phyloP scores from a whole-genome alignment of 2,113 vertebrate genomes.

The Nettapus auritus region DNA sequence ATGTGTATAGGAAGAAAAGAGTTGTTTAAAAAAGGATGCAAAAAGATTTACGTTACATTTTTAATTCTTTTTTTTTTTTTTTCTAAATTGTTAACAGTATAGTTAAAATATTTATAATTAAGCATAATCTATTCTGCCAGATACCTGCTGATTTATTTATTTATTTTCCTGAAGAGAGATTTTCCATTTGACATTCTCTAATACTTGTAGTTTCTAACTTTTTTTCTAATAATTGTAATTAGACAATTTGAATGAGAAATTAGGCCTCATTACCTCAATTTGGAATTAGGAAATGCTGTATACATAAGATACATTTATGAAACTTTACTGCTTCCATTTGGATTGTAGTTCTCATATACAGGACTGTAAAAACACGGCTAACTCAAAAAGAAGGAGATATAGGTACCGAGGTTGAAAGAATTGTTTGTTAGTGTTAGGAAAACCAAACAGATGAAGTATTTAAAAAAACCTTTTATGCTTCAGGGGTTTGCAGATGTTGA shows the following conservation, averaged over 20 bases:
- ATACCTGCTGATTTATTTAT: not conserved
- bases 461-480: not conserved
- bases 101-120: not conserved
- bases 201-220: not conserved
- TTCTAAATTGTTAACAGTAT: not conserved
- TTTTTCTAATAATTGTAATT: not conserved
- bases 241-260: not conserved
- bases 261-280: not conserved
- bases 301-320: fast-evolving
- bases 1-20: not conserved
- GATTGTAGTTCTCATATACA: not conserved
- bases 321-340: not conserved
- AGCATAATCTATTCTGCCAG: not conserved
- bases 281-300: not conserved
- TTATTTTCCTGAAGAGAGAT: not conserved
- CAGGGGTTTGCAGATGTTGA: not conserved
- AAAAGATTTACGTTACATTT: not conserved
- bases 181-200: not conserved
- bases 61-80: not conserved
- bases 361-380: not conserved
- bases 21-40: not conserved
- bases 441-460: not conserved
- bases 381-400: not conserved
- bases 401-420: not conserved
- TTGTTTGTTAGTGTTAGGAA: not conserved